Evolutionary conservation across 2,113 vertebrate genomes (phyloP), one percentile per base, ranked within the genome.

Genomic region (Geothlypis trichas): DNA sequence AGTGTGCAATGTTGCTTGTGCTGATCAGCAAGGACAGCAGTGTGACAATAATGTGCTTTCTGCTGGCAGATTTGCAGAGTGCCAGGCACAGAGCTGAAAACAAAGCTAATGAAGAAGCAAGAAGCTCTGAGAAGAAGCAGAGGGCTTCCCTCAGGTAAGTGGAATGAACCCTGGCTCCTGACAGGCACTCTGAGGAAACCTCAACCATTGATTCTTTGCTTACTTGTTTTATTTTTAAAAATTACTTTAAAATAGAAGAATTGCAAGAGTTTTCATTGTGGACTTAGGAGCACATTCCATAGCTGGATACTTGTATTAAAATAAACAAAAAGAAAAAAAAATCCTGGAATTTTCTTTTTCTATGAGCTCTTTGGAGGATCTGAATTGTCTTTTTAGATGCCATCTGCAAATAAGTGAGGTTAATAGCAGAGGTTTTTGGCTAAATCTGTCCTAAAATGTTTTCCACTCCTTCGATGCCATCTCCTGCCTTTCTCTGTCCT

Each of bases 51-150:
- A 44, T 24, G 52, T 89, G 4, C 83, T 17, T 69, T 91, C 35
- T 86, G 26, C 63, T 59, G 72, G 55, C 98, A 99, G 99, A 99
- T 91, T 90, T 98, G 93, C 98, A 99, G 97, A 98, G 98, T 96
- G 95, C 98, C 57, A 98, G 98, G 96, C 98, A 98, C 81, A 98
- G 98, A 97, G 98, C 97, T 47, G 99, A 99, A 82, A 98, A 97
- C 98, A 99, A 99, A 97, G 98, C 98, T 65, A 96, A 98, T 3
- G 99, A 99, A 97, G 99, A 99, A 95, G 97, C 97, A 87, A 99
- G 98, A 95, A 98, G 96, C 96, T 98, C 98, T 86, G 99, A 99
- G 94, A 99, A 99, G 97, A 99, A 99, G 97, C 98, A 98, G 92
- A 97, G 98, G 47, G 98, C 98, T 37, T 98, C 98, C 28, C 98